Evolutionary conservation across 2,888 invertebrate species (phyloP), one percentile per base, ranked within the genome.

Genomic region (Tethea ocularis): DNA sequence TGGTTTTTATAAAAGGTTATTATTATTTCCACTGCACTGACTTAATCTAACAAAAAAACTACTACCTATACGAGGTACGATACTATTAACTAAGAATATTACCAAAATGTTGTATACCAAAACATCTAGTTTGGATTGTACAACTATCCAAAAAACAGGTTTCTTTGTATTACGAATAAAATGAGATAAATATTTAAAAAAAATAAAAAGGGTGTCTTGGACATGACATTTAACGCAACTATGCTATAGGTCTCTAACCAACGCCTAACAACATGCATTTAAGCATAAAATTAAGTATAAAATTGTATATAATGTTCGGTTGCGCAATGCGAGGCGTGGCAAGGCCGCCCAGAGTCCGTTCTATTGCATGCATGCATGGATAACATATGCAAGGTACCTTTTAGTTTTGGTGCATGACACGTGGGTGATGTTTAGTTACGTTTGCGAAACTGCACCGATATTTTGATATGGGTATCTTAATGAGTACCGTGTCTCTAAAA

Each of bases 301-400:
- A 46, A 46, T 20, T 46, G 46, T 46, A 20, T 46, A 20, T 46
- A 46, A 46, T 46, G 20, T 46, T 17, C 10, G 46, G 54, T 55
- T 46, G 56, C 17, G 57, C 59, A 64, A 46, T 57, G 59, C 67
- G 62, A 71, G 79, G 79, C 74, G 75, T 71, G 78, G 78, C 82
- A 80, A 82, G 82, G 82, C 70, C 79, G 67, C 23, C 72, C 57
- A 52, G 60, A 63, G 56, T 52, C 69, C 72, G 56, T 59, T 68
- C 70, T 63, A 67, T 33, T 33, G 33, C 56, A 60, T 33, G 52
- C 52, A 62, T 62, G 57, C 57, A 57, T 56, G 57, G 57, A 57
- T 53, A 58, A 54, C 26, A 17, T 17, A 46, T 46, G 46, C 46
- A 46, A 46, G n/a, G 20, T 10, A 46, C 20, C n/a, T 38, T 15